A percentile compares a stretch with the other conserved stretches of the same genome.
Evolutionary conservation across 2,113 vertebrate genomes (phyloP).

Genomic region (Serilophus lunatus): DNA sequence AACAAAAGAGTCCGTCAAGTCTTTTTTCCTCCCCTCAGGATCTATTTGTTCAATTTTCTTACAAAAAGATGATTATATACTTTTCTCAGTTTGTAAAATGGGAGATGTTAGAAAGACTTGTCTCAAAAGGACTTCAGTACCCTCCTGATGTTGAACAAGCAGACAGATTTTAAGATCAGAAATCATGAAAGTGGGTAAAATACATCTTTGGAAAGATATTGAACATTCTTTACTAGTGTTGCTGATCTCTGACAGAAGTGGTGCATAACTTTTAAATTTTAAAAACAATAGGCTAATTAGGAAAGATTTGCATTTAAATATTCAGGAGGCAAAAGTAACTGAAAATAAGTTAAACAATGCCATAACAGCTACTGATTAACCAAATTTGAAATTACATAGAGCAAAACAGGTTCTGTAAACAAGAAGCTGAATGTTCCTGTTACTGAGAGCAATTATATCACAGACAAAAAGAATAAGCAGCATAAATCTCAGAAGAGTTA

Average conservation of each 20-base stretch:
- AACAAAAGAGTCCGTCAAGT: not conserved
- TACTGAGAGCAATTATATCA: not conserved
- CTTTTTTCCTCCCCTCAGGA: not conserved
- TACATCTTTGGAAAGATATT: not conserved
- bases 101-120: not conserved
- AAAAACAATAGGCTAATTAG: not conserved
- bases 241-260: not conserved
- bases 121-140: not conserved
- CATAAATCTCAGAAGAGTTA: slow-evolving; percentile 9
- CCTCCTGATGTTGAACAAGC: not conserved
- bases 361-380: not conserved
- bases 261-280: not conserved
- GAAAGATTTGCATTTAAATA: not conserved
- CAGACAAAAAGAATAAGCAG: slow-evolving; percentile 10
- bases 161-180: not conserved
- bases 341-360: not conserved
- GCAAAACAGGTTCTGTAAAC: slow-evolving; percentile 4
- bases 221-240: not conserved
- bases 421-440: not conserved
- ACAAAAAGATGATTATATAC: not conserved
- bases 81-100: not conserved
- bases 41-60: not conserved
- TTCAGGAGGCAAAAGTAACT: not conserved
- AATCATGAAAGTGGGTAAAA: not conserved
- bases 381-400: not conserved